Evolutionary conservation across 2,797 vertebrate species (phyloP), one percentile per base, ranked within the genome.

Genomic region (Coluber constrictor): DNA sequence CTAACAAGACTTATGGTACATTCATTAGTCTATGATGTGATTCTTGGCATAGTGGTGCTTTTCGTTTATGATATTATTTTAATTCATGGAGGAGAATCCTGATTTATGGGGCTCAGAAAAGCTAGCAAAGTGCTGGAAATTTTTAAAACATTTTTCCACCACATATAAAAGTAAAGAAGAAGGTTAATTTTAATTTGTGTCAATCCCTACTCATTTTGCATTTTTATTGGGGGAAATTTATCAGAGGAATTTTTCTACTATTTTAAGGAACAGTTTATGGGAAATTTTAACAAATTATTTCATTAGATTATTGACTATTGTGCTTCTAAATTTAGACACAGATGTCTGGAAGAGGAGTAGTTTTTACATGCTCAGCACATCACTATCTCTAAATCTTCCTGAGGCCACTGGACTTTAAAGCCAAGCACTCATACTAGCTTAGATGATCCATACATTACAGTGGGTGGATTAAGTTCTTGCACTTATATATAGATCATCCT

Each of bases 221-320:
- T 91, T 16, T 61, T 95, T 94, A 95, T 91, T 94, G 94, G 16
- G 32, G 16, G 7, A 95, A 95, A 96, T 92, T 88, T 94, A 74
- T 91, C 2, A n/a, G 74, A 93, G 70, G 8, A 79, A 57, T 54
- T 11, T 54, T 37, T 79, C 5, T 95, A 87, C 70, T 95, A 95
- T 94, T 13, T 66, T 92, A 94, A 93, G 88, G 86, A 96, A 90
- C 63, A 93, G 37, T 95, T 96, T 96, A 93, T 90, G 92, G 70
- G 20, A 56, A 25, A 92, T 90, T 29, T 93, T 95, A 95, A 92
- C 90, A 94, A 55, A 93, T 90, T 93, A 56, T 94, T 95, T 95
- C 57, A 95, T 90, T 61, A 88, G 57, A 18, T n/a, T 56, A 83
- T 95, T 94, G 91, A 93, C 63, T 94, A 91, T 93, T 89, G 25